Percentiles rank a stretch among this genome's conserved stretches.
These are phyloP conservation scores for Entomobrya multifasciata DNA, from an alignment of 2,888 invertebrate species.

Conservation along the genomic window DNA sequence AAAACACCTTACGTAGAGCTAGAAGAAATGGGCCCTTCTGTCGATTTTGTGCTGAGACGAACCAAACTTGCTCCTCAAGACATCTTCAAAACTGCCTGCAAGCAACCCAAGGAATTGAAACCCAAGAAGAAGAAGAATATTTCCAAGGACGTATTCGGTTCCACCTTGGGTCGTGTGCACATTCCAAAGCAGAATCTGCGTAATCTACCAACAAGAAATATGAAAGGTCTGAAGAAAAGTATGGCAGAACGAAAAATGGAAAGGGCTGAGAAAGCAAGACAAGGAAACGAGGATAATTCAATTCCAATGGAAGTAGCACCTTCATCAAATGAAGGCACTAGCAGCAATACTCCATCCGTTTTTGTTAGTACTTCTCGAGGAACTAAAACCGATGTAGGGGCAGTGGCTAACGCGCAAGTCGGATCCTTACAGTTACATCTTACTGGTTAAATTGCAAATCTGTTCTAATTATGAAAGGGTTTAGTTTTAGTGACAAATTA, in stretches of 20 bases:
- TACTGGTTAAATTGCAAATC: background rate
- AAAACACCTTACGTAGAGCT: slow-evolving; percentile 94
- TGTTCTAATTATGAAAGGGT: background rate
- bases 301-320: slow-evolving; percentile 45
- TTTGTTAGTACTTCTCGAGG: slow-evolving; percentile 72
- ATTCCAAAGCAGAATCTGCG: slow-evolving; percentile 93
- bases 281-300: slow-evolving; percentile 31
- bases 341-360: slow-evolving; percentile 24
- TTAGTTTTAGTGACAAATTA: background rate
- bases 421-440: slow-evolving; percentile 63
- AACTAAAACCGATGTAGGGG: slow-evolving; percentile 63
- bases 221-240: slow-evolving; percentile 91
- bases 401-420: slow-evolving; percentile 32
- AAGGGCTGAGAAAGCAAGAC: slow-evolving; percentile 72
- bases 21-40: slow-evolving; percentile 95
- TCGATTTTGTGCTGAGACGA: slow-evolving; percentile 92
- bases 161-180: slow-evolving; percentile 94
- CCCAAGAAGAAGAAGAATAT: slow-evolving; percentile 95
- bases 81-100: slow-evolving; percentile 91
- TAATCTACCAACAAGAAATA: slow-evolving; percentile 93
- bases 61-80: slow-evolving; percentile 94
- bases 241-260: slow-evolving; percentile 77
- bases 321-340: background rate
- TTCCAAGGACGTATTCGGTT: slow-evolving; percentile 92
- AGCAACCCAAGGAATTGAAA: slow-evolving; percentile 89